These are phyloP conservation scores for Saccopteryx bilineata DNA, from an alignment of 2,113 vertebrate species.

Conservation along the genomic window DNA sequence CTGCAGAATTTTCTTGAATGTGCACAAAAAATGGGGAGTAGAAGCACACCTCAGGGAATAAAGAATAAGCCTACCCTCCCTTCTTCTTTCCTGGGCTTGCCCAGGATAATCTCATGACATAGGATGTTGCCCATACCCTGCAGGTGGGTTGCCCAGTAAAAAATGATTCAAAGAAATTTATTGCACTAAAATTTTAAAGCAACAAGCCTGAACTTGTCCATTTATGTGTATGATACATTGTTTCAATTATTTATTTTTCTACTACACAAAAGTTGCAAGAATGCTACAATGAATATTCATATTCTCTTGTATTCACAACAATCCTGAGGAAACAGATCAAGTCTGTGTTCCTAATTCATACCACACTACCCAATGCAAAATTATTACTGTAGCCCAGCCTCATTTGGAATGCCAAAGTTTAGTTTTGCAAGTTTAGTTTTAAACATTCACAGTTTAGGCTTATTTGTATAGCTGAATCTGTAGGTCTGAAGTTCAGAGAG, in stretches of 20 bases:
- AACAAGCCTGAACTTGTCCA: background rate
- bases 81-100: background rate
- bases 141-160: background rate
- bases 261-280: background rate
- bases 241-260: conserved; percentile 14
- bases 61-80: background rate
- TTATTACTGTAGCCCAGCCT: background rate
- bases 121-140: background rate
- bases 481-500: background rate
- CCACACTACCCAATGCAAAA: background rate
- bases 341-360: conserved; percentile 7
- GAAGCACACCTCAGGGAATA: background rate
- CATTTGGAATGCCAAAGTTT: conserved; percentile 4
- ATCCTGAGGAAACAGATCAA: conserved; percentile 13
- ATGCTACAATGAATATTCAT: background rate
- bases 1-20: background rate
- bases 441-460: conserved; percentile 1
- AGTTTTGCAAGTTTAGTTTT: conserved; percentile 8
- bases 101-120: conserved; percentile 9
- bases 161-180: conserved; percentile 1
- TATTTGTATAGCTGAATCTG: conserved; percentile 7
- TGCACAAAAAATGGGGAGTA: background rate
- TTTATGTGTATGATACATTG: background rate
- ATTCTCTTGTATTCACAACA: conserved; percentile 1
- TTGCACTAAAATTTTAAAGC: background rate